phyloP scores from a whole-genome alignment of 37 sponge, comb jelly and placozoan species.

The Chondrosia reniformis region DNA sequence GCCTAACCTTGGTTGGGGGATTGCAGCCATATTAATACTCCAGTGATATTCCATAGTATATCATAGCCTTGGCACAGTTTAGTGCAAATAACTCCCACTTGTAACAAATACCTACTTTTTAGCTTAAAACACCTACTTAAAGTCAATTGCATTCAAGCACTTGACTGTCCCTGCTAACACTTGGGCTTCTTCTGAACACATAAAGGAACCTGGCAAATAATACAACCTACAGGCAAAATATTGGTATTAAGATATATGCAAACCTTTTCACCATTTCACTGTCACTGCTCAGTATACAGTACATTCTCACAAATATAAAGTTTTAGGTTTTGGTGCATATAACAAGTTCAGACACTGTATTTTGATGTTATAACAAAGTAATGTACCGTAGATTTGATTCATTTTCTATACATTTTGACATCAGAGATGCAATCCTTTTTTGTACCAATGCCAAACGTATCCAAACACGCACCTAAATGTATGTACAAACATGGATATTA shows the following conservation, averaged over 20 bases:
- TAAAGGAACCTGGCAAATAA: conserved; percentile 55
- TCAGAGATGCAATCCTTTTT: conserved; percentile 57
- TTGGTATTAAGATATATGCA: neutral
- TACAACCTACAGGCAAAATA: neutral
- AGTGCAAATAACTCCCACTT: too few relatives aligned
- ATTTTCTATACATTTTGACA: conserved; percentile 24
- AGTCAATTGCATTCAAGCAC: conserved; percentile 80
- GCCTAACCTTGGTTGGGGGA: too few relatives aligned
- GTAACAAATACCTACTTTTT: too few relatives aligned
- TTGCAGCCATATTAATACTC: too few relatives aligned
- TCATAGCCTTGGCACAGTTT: too few relatives aligned
- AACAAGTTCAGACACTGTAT: too few relatives aligned
- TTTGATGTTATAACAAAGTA: too few relatives aligned
- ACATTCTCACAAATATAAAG: neutral
- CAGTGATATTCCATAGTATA: too few relatives aligned
- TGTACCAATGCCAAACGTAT: conserved; percentile 65
- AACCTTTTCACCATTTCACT: neutral
- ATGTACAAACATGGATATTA: conserved; percentile 6
- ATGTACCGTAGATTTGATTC: conserved; percentile 32
- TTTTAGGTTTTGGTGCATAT: too few relatives aligned
- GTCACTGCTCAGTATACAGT: neutral
- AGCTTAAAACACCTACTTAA: conserved; percentile 46
- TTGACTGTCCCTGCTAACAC: conserved; percentile 56
- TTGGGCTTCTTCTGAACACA: conserved; percentile 38
- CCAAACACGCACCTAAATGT: conserved; percentile 70